Percentiles rank a stretch among this genome's conserved stretches.
Conservation (phyloP, 2,113 vertebrate species). For the Nothocercus nigrocapillus region DNA sequence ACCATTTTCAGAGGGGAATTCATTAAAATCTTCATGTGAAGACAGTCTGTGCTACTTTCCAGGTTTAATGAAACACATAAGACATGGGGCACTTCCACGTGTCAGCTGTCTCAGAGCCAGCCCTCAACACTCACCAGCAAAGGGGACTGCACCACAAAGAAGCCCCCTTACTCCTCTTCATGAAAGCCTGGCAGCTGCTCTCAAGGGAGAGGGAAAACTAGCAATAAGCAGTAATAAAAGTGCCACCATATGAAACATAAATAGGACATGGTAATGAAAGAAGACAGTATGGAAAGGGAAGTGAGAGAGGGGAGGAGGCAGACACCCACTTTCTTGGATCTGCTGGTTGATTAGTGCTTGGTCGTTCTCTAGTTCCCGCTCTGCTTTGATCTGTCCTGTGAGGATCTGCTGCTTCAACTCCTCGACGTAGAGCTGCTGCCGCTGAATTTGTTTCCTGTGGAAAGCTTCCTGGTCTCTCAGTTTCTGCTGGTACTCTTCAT, state of each 20-base stretch:
- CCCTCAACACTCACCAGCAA: neutral
- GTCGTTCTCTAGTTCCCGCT: conserved; percentile 84
- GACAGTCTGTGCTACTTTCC: neutral
- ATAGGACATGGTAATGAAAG: neutral
- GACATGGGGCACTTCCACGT: accelerated
- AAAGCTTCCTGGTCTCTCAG: conserved; percentile 48
- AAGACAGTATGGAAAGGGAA: neutral
- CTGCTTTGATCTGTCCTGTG: conserved; percentile 81
- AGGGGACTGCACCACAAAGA: neutral
- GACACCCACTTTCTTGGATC: conserved; percentile 83
- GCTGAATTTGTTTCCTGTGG: conserved; percentile 70
- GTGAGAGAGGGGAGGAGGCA: neutral
- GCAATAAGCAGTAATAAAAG: neutral
- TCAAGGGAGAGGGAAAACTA: neutral
- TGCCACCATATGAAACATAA: conserved; percentile 16
- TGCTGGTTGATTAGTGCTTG: conserved; percentile 81
- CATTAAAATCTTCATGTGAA: neutral
- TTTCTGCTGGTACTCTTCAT: conserved; percentile 57
- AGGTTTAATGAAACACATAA: neutral
- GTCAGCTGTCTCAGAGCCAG: neutral
- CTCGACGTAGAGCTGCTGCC: conserved; percentile 83
- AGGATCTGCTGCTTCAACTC: conserved; percentile 85
- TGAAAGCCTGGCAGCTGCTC: neutral
- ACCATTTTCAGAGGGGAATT: neutral
- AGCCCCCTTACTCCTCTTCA: neutral